Percentiles rank a stretch among this genome's conserved stretches.
Evolutionary conservation across 2,113 vertebrate species (phyloP).

Genomic region (Colius striatus): DNA sequence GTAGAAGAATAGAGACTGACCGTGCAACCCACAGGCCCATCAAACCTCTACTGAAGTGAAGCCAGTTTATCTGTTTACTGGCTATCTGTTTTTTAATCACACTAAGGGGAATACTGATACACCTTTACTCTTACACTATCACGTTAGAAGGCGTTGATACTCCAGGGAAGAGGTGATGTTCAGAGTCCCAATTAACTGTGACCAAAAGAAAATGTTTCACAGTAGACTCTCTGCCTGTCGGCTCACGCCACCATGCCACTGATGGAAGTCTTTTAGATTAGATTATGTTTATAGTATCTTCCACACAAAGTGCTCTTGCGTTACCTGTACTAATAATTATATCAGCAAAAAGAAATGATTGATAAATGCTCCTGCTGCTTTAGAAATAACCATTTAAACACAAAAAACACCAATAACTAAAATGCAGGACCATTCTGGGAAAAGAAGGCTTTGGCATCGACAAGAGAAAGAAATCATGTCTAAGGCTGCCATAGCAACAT

Average conservation of each 20-base stretch:
- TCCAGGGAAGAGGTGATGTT: neutral
- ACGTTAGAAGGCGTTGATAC: neutral
- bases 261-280: neutral
- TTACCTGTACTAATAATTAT: neutral
- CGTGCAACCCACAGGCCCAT: neutral
- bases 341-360: neutral
- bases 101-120: neutral
- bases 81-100: neutral
- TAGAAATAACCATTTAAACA: neutral
- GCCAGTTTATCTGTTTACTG: neutral
- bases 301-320: neutral
- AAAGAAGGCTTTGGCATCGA: conserved; percentile 15
- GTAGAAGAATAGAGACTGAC: neutral
- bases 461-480: conserved; percentile 30
- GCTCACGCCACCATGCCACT: neutral
- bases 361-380: neutral
- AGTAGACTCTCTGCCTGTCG: neutral
- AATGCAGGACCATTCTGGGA: neutral
- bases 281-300: neutral
- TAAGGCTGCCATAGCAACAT: conserved; percentile 72
- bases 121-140: neutral
- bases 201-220: neutral
- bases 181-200: neutral
- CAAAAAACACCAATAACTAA: neutral
- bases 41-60: neutral